Evolutionary conservation across 2,797 vertebrate genomes (phyloP).

Genomic region (Poeciliopsis turneri): DNA sequence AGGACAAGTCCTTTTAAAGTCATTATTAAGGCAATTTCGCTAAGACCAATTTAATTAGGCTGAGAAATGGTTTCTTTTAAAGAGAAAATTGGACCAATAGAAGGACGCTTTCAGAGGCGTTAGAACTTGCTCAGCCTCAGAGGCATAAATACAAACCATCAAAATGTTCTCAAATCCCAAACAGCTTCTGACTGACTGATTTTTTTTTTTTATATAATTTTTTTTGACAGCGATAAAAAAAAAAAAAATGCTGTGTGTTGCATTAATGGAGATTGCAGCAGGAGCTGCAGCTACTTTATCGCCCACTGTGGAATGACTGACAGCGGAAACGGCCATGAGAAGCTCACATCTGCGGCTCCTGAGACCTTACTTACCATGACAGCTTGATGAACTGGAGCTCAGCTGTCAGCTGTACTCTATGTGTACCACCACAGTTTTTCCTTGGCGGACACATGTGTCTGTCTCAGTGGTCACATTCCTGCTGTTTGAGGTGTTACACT

Average conservation of each 20-base stretch:
- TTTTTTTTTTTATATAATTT: background rate
- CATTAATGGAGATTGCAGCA: conserved; percentile 8
- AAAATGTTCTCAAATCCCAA: conserved; percentile 22
- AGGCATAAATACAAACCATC: background rate
- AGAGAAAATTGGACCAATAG: conserved; percentile 17
- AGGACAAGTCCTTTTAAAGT: conserved; percentile 40
- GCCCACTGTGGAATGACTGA: conserved; percentile 19
- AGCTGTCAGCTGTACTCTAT: conserved; percentile 46
- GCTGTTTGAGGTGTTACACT: conserved; percentile 12
- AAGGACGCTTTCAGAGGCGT: background rate
- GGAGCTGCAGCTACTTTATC: background rate
- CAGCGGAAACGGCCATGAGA: conserved; percentile 14
- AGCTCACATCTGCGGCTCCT: conserved; percentile 30
- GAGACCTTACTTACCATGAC: conserved; percentile 7
- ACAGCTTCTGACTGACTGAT: conserved; percentile 32
- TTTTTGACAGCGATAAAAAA: conserved; percentile 1
- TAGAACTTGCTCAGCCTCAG: conserved; percentile 15
- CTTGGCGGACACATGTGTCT: conserved; percentile 29
- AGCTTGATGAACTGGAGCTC: conserved; percentile 34
- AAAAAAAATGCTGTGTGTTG: background rate
- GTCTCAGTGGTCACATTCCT: conserved; percentile 29
- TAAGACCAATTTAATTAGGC: conserved; percentile 26
- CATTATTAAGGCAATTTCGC: conserved; percentile 31
- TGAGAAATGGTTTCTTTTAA: conserved; percentile 30
- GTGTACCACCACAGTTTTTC: conserved; percentile 34